Base-by-base conservation (phyloP, 92 coral and sea anemone genomes). In the Diadumene lineata region DNA sequence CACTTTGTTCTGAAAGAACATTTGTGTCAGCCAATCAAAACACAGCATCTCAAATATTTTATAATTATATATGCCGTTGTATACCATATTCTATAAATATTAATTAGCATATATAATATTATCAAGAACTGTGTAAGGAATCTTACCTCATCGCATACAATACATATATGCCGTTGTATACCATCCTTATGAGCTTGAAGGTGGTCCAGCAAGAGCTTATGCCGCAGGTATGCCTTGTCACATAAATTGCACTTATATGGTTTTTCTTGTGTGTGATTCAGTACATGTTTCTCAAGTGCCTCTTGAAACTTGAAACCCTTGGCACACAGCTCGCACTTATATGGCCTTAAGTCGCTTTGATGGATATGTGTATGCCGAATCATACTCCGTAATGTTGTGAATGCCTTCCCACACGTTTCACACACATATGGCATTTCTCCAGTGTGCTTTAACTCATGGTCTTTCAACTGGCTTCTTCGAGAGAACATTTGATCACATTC, bases 361-460 rank as follows among this genome's bases (percentile, higher is more conserved):
- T 85, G 90, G 18, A 78, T 85, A 11, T 57, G 72, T 0, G 63
- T 32, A 34, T 85, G 90, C 15, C 90, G 76, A 17, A 57, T 63
- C 69, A 80, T 43, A 66, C 84, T 82, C 26, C 85, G 50, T 44
- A 72, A 63, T 24, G 79, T 80, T 15, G 83, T 85, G 55, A 85
- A 85, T 4, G 85, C 25, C 79, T 85, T 85, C 9, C 44, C 69
- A 58, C 90, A 85, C 6, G 66, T 69, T n/a, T 80, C 69, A 70
- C 90, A 85, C 8, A 64, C 50, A 29, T 72, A 85, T 17, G 90
- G 90, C 0, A 82, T 69, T 43, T 85, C 90, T 7, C 85, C 85
- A 13, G 85, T 80, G 53, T 85, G 90, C 16, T 80, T 82, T 11
- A 82, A 70, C 18, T 69, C 64, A 31, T 85, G 90, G 30, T 82